Conservation (phyloP, 2,797 vertebrate species). For the Steatocranus sp. region DNA sequence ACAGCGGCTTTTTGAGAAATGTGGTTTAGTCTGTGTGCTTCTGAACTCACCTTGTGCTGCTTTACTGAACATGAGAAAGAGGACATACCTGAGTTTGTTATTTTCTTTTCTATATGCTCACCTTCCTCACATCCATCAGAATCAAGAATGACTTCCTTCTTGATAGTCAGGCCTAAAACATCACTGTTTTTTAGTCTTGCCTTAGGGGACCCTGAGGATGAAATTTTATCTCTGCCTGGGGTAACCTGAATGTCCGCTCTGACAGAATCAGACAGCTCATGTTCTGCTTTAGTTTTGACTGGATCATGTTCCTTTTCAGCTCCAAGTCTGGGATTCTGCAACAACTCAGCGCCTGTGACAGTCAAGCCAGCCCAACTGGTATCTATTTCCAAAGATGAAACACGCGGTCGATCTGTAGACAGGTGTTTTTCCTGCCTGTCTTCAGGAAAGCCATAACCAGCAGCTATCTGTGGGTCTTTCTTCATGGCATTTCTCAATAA, state of each 20-base stretch:
- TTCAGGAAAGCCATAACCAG: slow-evolving; percentile 19
- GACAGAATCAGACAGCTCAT: not conserved
- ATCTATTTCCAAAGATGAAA: slow-evolving; percentile 27
- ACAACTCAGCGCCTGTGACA: not conserved
- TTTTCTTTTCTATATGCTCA: slow-evolving; percentile 25
- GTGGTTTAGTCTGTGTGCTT: slow-evolving; percentile 28
- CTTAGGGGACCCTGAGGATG: slow-evolving; percentile 8
- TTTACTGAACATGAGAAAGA: slow-evolving; percentile 31
- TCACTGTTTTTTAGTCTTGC: slow-evolving; percentile 17
- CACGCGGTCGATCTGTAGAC: not conserved
- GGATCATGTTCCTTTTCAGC: slow-evolving; percentile 23
- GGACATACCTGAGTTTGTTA: not conserved
- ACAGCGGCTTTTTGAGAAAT: slow-evolving; percentile 31
- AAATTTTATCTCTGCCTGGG: slow-evolving; percentile 12
- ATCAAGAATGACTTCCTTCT: slow-evolving; percentile 66
- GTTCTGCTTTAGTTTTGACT: not conserved
- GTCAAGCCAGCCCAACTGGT: slow-evolving; percentile 7
- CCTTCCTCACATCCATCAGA: slow-evolving; percentile 50
- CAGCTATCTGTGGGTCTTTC: slow-evolving; percentile 29
- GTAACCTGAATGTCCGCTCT: not conserved
- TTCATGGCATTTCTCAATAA: slow-evolving; percentile 18
- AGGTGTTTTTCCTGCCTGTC: slow-evolving; percentile 13
- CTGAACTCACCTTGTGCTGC: slow-evolving; percentile 21
- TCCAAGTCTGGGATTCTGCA: slow-evolving; percentile 19
- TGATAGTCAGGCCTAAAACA: slow-evolving; percentile 46